phyloP scores from a whole-genome alignment of 2,888 invertebrate species.

The Gastrophysa polygoni region DNA sequence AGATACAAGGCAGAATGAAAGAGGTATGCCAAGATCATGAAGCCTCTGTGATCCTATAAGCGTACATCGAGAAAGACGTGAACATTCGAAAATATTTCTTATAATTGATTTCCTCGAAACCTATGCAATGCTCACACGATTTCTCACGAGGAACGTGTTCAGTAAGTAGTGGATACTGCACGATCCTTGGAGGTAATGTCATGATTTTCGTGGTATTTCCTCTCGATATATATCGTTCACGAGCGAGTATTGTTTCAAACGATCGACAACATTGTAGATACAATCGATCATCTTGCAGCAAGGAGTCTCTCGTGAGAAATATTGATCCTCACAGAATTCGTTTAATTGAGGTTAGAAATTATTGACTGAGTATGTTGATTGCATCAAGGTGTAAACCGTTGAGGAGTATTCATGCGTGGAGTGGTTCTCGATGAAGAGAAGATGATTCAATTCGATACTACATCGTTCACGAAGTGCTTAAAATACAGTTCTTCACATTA shows the following conservation, averaged over 20 bases:
- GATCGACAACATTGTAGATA: slow-evolving; percentile 10
- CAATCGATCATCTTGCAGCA: slow-evolving; percentile 13
- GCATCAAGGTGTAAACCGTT: no score
- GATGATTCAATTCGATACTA: no score
- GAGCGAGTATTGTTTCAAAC: slow-evolving; percentile 24
- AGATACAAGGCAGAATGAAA: no score
- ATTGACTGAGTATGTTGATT: no score
- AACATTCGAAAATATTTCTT: background rate
- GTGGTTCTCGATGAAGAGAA: no score
- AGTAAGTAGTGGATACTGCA: slow-evolving; percentile 8
- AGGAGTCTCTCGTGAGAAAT: slow-evolving; percentile 25
- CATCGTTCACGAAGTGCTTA: no score
- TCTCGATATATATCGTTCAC: slow-evolving; percentile 17
- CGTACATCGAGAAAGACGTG: background rate
- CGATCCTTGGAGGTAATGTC: slow-evolving; percentile 16
- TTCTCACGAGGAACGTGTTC: slow-evolving; percentile 15
- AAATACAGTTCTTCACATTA: no score
- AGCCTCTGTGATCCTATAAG: background rate
- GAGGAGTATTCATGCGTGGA: no score
- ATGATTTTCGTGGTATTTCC: slow-evolving; percentile 24
- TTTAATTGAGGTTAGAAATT: no score
- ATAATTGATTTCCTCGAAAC: background rate
- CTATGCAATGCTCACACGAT: slow-evolving; percentile 15
- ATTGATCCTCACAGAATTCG: no score
- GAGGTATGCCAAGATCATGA: background rate